A percentile compares a stretch with the other conserved stretches of the same genome.
phyloP scores from a whole-genome alignment of 2,888 invertebrate species.

The Drosophila bunnanda region DNA sequence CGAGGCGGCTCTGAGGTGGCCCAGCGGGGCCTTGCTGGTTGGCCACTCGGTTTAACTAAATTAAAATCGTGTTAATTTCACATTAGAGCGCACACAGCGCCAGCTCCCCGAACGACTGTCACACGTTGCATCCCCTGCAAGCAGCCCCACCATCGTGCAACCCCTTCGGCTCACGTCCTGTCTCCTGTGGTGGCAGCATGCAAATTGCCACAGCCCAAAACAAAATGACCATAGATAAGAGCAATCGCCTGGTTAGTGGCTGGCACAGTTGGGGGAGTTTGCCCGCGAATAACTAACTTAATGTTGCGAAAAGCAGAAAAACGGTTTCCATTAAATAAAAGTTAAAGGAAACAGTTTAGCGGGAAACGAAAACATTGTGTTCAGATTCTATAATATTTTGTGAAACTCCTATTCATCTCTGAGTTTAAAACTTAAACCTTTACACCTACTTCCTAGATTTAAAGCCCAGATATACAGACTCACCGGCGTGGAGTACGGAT shows the following conservation, averaged over 20 bases:
- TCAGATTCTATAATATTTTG: neutral
- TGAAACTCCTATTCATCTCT: neutral
- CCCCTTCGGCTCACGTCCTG: slow-evolving; percentile 10
- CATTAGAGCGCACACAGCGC: slow-evolving; percentile 76
- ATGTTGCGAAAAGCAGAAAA: neutral
- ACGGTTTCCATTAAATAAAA: neutral
- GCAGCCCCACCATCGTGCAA: neutral
- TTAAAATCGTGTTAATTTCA: slow-evolving; percentile 82
- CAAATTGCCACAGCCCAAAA: slow-evolving; percentile 70
- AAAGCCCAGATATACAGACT: slow-evolving; percentile 84
- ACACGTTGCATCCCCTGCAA: slow-evolving; percentile 48
- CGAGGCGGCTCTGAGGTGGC: slow-evolving; percentile 16
- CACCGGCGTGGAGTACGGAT: slow-evolving; percentile 96
- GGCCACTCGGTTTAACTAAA: slow-evolving; percentile 80
- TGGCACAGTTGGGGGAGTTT: slow-evolving; percentile 23
- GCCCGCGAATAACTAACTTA: neutral
- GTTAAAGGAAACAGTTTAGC: neutral
- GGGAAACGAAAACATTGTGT: neutral
- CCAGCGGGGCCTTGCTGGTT: slow-evolving; percentile 45
- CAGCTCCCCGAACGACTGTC: slow-evolving; percentile 65
- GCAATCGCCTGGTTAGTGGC: slow-evolving; percentile 30
- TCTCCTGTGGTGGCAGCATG: slow-evolving; percentile 45
- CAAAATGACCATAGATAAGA: slow-evolving; percentile 70
- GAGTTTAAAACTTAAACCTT: too few species aligned
- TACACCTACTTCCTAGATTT: too few species aligned